phyloP scores from a whole-genome alignment of 2,797 vertebrate species.

The Sebastolobus alascanus region DNA sequence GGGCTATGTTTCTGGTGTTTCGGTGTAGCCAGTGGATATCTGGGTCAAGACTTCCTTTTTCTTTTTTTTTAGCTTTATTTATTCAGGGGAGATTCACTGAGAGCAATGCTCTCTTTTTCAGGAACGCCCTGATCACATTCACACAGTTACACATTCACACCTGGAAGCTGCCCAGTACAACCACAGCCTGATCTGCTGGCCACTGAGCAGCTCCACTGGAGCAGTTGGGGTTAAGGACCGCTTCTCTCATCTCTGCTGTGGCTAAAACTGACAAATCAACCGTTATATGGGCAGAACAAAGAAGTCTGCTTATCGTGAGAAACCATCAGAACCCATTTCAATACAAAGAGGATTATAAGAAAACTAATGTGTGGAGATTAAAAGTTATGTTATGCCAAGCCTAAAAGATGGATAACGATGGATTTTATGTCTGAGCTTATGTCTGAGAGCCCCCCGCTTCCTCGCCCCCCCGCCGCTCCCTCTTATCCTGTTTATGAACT shows the following conservation, averaged over 20 bases:
- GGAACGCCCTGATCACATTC: too few relatives aligned
- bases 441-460: background rate
- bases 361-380: slow-evolving; percentile 3
- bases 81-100: too few relatives aligned
- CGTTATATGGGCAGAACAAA: slow-evolving; percentile 5
- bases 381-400: background rate
- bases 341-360: slow-evolving; percentile 5
- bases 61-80: too few relatives aligned
- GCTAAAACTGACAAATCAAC: background rate
- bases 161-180: too few relatives aligned
- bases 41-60: too few relatives aligned
- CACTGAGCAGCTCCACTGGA: too few relatives aligned
- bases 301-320: background rate
- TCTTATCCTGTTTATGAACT: slow-evolving; percentile 33
- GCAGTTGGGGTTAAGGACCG: background rate
- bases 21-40: too few relatives aligned
- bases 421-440: slow-evolving; percentile 5
- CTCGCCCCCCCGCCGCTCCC: background rate
- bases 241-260: background rate
- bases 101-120: too few relatives aligned
- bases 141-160: too few relatives aligned
- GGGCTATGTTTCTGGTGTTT: too few relatives aligned
- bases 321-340: slow-evolving; percentile 32
- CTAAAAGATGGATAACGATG: background rate
- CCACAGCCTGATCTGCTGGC: too few relatives aligned